Evolutionary conservation across 2,797 vertebrate genomes (phyloP).

Genomic region (Poeciliopsis gracilis): DNA sequence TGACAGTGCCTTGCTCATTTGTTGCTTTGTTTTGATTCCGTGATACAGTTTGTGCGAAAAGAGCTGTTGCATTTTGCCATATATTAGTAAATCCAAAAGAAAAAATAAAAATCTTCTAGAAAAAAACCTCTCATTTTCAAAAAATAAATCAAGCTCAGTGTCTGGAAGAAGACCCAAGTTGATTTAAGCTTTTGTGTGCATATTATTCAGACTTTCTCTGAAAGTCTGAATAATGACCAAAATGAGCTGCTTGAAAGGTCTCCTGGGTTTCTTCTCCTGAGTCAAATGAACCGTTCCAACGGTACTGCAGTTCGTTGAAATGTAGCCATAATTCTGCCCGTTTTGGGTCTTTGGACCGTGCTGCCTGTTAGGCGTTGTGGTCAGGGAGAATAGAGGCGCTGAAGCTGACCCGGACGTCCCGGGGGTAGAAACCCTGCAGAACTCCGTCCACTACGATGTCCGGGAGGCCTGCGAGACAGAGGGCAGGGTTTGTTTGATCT

Average conservation of each 20-base stretch:
- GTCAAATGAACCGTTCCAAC: neutral
- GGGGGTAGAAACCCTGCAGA: slow-evolving; percentile 80
- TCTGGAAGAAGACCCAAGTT: neutral
- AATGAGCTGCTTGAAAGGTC: neutral
- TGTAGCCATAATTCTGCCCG: neutral
- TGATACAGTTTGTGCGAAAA: neutral
- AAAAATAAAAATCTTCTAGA: neutral
- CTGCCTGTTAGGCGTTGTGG: slow-evolving; percentile 26
- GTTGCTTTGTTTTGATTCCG: neutral
- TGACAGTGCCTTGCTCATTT: neutral
- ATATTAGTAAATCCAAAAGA: neutral
- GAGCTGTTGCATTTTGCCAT: neutral
- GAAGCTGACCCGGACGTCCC: slow-evolving; percentile 77
- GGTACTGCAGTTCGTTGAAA: neutral
- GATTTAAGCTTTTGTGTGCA: neutral
- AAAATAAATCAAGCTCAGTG: neutral
- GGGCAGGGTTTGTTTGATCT: neutral
- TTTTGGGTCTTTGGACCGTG: neutral
- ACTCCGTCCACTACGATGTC: slow-evolving; percentile 80
- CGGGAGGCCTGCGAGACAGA: slow-evolving; percentile 73
- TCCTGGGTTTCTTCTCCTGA: neutral
- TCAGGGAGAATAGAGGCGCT: slow-evolving; percentile 37
- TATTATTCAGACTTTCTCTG: neutral
- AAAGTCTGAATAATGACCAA: neutral
- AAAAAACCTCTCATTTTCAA: neutral